These are phyloP conservation scores for Amazona guildingii DNA, from an alignment of 2,113 vertebrate genomes.

Conservation along the genomic window DNA sequence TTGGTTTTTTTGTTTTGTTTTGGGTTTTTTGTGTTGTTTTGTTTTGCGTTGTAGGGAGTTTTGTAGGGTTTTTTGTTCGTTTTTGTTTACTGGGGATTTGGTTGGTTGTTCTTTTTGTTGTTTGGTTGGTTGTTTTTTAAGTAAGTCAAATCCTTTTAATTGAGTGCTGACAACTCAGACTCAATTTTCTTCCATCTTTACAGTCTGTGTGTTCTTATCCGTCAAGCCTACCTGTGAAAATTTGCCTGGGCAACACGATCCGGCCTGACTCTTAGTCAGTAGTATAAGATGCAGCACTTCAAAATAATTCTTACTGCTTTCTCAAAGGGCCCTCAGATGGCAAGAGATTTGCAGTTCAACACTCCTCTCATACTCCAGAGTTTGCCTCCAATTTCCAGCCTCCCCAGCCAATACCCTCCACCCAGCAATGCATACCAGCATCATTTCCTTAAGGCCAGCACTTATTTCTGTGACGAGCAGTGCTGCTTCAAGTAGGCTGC, in stretches of 20 bases:
- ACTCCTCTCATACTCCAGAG: rapidly evolving
- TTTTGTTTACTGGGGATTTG: neutral
- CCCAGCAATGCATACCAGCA: rapidly evolving
- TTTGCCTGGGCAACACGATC: neutral
- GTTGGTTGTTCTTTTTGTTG: neutral
- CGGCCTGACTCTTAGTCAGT: neutral
- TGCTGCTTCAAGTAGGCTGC: neutral
- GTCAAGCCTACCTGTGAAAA: neutral
- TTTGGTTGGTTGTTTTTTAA: neutral
- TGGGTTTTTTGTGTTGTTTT: neutral
- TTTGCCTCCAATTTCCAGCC: neutral
- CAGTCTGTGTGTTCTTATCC: neutral
- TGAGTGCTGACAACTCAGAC: neutral
- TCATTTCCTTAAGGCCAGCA: rapidly evolving
- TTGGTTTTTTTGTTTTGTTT: neutral
- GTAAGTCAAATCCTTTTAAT: neutral
- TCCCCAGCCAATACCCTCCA: rapidly evolving
- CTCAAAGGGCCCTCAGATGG: neutral
- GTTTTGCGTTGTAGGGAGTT: neutral
- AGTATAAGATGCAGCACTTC: neutral
- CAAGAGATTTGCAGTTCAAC: neutral
- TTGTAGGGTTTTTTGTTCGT: neutral
- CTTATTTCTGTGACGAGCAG: neutral
- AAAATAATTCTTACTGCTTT: neutral
- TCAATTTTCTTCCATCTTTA: neutral